Percentiles rank a stretch among this genome's conserved stretches.
phyloP scores from a whole-genome alignment of 1,140 invertebrate species.

The Gryllus bimaculatus region DNA sequence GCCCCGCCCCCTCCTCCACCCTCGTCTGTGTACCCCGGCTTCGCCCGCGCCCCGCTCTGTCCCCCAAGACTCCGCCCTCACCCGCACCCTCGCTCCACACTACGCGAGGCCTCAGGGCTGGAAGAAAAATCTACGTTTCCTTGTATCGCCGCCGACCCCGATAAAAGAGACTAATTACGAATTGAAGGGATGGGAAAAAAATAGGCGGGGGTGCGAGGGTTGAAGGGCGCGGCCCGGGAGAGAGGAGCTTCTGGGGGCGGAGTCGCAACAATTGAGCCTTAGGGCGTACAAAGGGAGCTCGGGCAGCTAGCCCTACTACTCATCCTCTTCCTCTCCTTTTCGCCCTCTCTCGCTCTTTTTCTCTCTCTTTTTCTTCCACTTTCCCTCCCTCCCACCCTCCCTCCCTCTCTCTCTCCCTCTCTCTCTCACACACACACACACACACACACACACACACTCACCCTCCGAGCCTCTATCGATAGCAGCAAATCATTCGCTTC shows the following conservation, averaged over 20 bases:
- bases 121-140: slow-evolving; percentile 4
- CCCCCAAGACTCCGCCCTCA: not conserved
- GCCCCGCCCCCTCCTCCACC: too few relatives aligned
- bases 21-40: too few relatives aligned
- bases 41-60: too few relatives aligned
- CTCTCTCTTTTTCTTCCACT: too few relatives aligned
- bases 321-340: too few relatives aligned
- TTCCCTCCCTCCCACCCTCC: too few relatives aligned
- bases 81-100: not conserved
- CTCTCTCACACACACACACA: too few relatives aligned
- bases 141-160: not conserved
- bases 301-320: too few relatives aligned
- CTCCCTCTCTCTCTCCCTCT: too few relatives aligned
- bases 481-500: not conserved
- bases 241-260: too few relatives aligned
- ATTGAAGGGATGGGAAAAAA: not conserved
- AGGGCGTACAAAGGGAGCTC: not conserved
- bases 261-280: not conserved
- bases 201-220: not conserved
- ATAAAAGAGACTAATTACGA: slow-evolving; percentile 5
- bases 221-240: not conserved
- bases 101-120: not conserved
- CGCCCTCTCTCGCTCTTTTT: too few relatives aligned
- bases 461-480: not conserved
- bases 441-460: too few relatives aligned